Conservation (phyloP, 1,140 invertebrate species). For the Riptortus pedestris region DNA sequence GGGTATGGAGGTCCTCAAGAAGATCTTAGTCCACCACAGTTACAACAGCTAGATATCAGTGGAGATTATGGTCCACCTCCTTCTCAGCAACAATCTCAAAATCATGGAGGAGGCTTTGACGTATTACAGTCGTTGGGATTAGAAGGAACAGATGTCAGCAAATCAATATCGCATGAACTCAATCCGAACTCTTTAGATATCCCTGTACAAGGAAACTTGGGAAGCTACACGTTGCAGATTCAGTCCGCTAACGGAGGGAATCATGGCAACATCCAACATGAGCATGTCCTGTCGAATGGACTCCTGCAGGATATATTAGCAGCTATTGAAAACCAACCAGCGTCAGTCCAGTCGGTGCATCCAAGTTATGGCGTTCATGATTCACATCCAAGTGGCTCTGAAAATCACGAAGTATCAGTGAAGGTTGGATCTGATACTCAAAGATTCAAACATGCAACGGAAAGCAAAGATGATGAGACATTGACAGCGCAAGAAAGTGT, state of each 20-base stretch:
- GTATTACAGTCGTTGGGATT: background rate
- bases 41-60: conserved; percentile 28
- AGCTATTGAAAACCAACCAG: conserved; percentile 53
- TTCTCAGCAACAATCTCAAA: background rate
- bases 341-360: conserved; percentile 17
- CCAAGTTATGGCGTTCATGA: conserved; percentile 18
- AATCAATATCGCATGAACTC: conserved; percentile 2
- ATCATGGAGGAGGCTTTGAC: background rate
- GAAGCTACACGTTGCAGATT: conserved; percentile 60
- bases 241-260: conserved; percentile 42
- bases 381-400: conserved; percentile 14
- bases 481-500: conserved; percentile 12
- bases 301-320: conserved; percentile 64
- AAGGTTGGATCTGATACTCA: background rate
- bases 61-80: background rate
- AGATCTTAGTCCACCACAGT: conserved; percentile 24
- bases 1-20: background rate
- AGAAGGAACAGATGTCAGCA: background rate
- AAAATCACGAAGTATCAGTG: background rate
- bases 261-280: conserved; percentile 45
- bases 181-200: conserved; percentile 37
- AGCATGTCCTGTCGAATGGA: conserved; percentile 62
- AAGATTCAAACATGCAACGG: background rate
- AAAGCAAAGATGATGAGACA: conserved; percentile 11
- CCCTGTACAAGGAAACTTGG: conserved; percentile 48